A percentile compares a stretch with the other conserved stretches of the same genome.
phyloP scores from a whole-genome alignment of 2,888 invertebrate species.

The Pammene aurita region DNA sequence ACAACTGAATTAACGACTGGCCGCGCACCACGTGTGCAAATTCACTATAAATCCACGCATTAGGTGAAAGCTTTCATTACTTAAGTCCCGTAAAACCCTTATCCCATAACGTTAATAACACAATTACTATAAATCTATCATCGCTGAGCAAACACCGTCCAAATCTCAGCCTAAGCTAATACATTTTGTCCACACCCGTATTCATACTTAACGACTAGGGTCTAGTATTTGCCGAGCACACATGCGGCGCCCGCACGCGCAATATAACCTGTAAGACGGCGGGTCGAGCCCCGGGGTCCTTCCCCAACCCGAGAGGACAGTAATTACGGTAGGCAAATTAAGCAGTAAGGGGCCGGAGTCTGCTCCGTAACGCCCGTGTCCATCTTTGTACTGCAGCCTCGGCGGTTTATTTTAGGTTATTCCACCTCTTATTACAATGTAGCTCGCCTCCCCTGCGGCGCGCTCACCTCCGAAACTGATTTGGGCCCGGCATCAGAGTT shows the following conservation, averaged over 20 bases:
- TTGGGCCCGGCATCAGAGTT: slow-evolving; percentile 81
- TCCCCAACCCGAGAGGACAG: slow-evolving; percentile 82
- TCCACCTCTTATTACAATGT: slow-evolving; percentile 82
- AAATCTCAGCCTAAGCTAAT: slow-evolving; percentile 83
- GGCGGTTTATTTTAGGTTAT: slow-evolving; percentile 82
- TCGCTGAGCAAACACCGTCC: slow-evolving; percentile 81
- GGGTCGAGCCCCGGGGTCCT: slow-evolving; percentile 76
- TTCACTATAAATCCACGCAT: slow-evolving; percentile 79
- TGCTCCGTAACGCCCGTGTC: slow-evolving; percentile 69
- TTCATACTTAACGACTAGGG: slow-evolving; percentile 82
- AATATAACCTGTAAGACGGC: slow-evolving; percentile 82
- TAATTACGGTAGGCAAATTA: slow-evolving; percentile 85
- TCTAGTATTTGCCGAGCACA: slow-evolving; percentile 81
- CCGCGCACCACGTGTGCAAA: slow-evolving; percentile 72
- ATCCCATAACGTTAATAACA: slow-evolving; percentile 84
- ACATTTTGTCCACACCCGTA: slow-evolving; percentile 83
- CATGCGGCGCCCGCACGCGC: slow-evolving; percentile 80
- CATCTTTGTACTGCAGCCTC: slow-evolving; percentile 73
- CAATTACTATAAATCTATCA: slow-evolving; percentile 84
- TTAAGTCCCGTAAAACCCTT: slow-evolving; percentile 83
- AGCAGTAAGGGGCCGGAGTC: slow-evolving; percentile 78
- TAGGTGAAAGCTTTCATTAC: slow-evolving; percentile 81
- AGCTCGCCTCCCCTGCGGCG: slow-evolving; percentile 80
- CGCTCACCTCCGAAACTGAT: slow-evolving; percentile 81
- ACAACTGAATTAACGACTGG: slow-evolving; percentile 62